Base-by-base conservation (phyloP, 2,797 vertebrate species). In the Trachops cirrhosus region DNA sequence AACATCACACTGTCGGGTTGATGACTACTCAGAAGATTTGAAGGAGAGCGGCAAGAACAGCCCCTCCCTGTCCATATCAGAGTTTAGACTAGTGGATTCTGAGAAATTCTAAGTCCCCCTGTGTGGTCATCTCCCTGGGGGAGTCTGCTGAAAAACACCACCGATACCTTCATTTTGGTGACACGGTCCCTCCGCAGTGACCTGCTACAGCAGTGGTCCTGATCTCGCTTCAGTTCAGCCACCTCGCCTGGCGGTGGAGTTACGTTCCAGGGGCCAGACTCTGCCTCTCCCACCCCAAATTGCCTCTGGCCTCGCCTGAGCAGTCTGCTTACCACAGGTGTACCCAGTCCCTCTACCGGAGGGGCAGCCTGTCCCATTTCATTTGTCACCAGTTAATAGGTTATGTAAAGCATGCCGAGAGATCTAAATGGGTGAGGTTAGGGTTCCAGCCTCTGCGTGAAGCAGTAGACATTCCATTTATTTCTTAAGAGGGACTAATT, bases 301-400 rank as follows among this genome's bases (percentile, higher is more conserved):
- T 37, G 74, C 88, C 70, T 29, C 3, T 5, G 11, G 79, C 78
- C 86, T 67, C 34, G 12, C 89, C n/a, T 82, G 73, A 86, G 67
- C 74, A 48, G 39, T 75, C 64, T 89, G 86, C 83, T 50, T 85
- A 57, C 18, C 68, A 85, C 75, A 94, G 67, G 64, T 78, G 91
- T 80, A 96, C 91, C 93, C 78, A 84, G 18, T 67, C 68, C 95
- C 54, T 34, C 67, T 71, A 88, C 93, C 85, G 92, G 48, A 46
- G 83, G 89, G 71, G 11, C 26, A n/a, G 12, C 2, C 24, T 95
- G 84, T 96, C 94, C 87, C 67, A 1, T 96, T 96, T 85, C 84
- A 68, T 97, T 94, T 94, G 87, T 93, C 85, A 79, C 79, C 39
- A 2, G 88, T 92, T 87, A 92, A 88, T 9, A 46, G 41, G 39